These are phyloP conservation scores for Oligia latruncula DNA, from an alignment of 2,888 invertebrate species.

Conservation along the genomic window DNA sequence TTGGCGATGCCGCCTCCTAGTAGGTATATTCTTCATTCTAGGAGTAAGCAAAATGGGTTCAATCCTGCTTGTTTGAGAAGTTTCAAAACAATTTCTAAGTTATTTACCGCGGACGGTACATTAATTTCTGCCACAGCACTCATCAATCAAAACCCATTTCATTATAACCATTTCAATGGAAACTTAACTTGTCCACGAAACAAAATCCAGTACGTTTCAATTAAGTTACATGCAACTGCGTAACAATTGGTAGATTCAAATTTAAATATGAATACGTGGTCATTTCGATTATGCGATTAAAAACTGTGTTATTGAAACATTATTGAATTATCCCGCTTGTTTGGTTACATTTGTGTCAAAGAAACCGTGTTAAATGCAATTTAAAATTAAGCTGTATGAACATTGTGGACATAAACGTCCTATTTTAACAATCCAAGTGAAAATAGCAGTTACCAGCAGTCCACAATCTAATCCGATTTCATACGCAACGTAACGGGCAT, in stretches of 20 bases:
- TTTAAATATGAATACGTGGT: constrained; percentile 43
- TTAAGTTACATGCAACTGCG: constrained; percentile 43
- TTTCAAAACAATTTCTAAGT: background rate
- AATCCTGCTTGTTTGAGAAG: background rate
- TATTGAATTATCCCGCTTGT: constrained; percentile 5
- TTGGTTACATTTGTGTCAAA: background rate
- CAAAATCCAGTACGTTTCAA: constrained; percentile 50
- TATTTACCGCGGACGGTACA: background rate
- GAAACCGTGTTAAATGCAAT: background rate
- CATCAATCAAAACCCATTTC: background rate
- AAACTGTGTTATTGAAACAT: constrained; percentile 17
- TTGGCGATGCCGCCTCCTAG: background rate
- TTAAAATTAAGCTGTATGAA: background rate
- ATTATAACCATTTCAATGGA: constrained; percentile 57
- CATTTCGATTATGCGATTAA: constrained; percentile 23
- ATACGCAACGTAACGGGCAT: constrained; percentile 37
- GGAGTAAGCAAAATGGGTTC: background rate
- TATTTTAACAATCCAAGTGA: constrained; percentile 38
- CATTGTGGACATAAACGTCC: background rate
- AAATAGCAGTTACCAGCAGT: constrained; percentile 14
- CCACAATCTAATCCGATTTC: constrained; percentile 28
- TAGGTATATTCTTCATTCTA: background rate
- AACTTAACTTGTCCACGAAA: constrained; percentile 40
- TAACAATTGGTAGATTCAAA: constrained; percentile 35
- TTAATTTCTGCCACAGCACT: constrained; percentile 1